Evolutionary conservation across 2,797 vertebrate species (phyloP).

Genomic region (Eospalax fontanierii): DNA sequence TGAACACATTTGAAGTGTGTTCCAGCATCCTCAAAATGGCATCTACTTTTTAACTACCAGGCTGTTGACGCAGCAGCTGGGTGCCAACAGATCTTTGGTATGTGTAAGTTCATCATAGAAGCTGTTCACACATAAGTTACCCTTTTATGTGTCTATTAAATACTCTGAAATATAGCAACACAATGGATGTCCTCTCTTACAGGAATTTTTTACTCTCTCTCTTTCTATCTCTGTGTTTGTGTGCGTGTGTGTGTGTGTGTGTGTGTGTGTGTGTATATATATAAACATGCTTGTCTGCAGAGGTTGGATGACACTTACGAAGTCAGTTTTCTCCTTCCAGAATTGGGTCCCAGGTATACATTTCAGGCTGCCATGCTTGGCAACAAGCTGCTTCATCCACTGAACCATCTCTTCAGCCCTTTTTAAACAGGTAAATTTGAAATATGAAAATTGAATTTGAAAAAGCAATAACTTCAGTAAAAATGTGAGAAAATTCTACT

Average conservation of each 20-base stretch:
- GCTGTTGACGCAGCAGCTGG: background rate
- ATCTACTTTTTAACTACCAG: background rate
- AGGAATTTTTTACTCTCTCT: background rate
- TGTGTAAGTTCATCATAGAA: background rate
- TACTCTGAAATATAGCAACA: background rate
- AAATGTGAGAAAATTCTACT: background rate
- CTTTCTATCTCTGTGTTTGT: background rate
- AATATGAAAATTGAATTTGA: background rate
- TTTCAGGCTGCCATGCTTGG: background rate
- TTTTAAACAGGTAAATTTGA: conserved; percentile 9
- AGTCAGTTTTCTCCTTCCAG: no score
- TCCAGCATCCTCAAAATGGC: background rate
- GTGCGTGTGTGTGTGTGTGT: background rate
- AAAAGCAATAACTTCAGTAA: background rate
- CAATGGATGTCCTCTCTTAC: background rate
- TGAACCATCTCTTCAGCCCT: background rate
- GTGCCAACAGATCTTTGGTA: background rate
- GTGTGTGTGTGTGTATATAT: background rate
- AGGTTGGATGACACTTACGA: background rate
- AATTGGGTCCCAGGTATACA: no score
- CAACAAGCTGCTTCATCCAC: background rate
- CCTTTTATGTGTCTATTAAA: background rate
- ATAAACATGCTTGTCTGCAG: background rate
- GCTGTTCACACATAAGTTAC: background rate
- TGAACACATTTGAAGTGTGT: background rate